A percentile compares a stretch with the other conserved stretches of the same genome.
Conservation (phyloP, 2,888 invertebrate species). For the Brenthis hecate region DNA sequence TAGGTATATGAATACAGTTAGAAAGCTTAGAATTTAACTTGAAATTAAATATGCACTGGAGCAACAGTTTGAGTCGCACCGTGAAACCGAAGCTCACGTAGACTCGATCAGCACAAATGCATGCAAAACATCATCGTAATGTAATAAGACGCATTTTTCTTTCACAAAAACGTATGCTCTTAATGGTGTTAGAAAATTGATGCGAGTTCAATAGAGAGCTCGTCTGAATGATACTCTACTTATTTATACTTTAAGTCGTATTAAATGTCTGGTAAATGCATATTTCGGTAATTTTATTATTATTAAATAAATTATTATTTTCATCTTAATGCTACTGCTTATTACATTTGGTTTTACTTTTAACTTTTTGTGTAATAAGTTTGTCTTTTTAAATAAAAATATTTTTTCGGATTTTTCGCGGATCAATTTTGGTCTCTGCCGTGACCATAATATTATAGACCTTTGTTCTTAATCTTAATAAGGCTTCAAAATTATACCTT, state of each 20-base stretch:
- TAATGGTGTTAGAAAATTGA: conserved; percentile 73
- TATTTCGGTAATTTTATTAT: too few species aligned
- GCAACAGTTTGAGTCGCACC: conserved; percentile 27
- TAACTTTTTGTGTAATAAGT: too few species aligned
- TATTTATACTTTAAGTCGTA: background rate
- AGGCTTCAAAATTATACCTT: too few species aligned
- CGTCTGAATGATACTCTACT: conserved; percentile 50
- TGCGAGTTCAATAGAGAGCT: conserved; percentile 44
- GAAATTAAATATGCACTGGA: conserved; percentile 24
- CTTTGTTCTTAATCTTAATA: too few species aligned
- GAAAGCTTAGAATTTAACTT: conserved; percentile 26
- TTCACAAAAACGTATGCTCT: conserved; percentile 67
- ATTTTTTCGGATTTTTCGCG: too few species aligned
- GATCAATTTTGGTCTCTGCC: too few species aligned
- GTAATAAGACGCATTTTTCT: conserved; percentile 79
- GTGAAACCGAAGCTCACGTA: conserved; percentile 50
- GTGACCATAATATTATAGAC: too few species aligned
- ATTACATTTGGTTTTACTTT: too few species aligned
- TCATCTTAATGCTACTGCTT: too few species aligned
- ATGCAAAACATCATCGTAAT: conserved; percentile 61
- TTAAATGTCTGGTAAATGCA: too few species aligned
- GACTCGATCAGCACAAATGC: conserved; percentile 49
- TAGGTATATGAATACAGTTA: conserved; percentile 11
- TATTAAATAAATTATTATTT: too few species aligned
- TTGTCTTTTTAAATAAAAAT: too few species aligned